Evolutionary conservation across 2,797 vertebrate genomes (phyloP).

Genomic region (Syndactyla subalaris): DNA sequence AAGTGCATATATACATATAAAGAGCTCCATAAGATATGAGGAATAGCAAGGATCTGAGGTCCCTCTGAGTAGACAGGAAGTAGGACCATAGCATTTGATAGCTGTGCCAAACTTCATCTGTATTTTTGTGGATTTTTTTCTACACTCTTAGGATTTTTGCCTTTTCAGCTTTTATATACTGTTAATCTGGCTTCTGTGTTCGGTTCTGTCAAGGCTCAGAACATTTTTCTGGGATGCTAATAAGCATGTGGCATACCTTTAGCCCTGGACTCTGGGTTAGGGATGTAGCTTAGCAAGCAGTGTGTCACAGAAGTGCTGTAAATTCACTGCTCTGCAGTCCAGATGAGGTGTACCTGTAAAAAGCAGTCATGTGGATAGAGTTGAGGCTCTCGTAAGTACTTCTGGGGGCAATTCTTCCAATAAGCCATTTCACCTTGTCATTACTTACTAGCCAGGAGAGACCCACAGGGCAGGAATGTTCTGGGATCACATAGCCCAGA

Average conservation of each 20-base stretch:
- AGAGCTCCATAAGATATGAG: background rate
- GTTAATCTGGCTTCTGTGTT: background rate
- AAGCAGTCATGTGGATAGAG: background rate
- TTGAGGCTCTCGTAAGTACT: background rate
- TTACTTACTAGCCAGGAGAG: background rate
- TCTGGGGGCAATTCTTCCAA: background rate
- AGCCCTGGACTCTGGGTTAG: background rate
- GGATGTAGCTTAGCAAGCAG: background rate
- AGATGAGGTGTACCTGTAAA: background rate
- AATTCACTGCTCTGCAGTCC: background rate
- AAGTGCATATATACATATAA: background rate
- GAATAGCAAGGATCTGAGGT: background rate
- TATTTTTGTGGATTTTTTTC: background rate
- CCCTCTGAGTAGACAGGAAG: background rate
- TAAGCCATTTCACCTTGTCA: accelerated
- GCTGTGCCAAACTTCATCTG: background rate
- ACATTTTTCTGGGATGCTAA: background rate
- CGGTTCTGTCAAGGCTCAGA: background rate
- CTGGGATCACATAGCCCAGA: background rate
- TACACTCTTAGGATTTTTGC: background rate
- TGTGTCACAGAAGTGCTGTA: background rate
- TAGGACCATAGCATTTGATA: background rate
- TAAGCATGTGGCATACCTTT: background rate
- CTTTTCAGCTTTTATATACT: background rate
- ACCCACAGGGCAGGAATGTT: accelerated